These are phyloP conservation scores for Spinus pinus DNA, from an alignment of 2,797 vertebrate species.

Conservation along the genomic window DNA sequence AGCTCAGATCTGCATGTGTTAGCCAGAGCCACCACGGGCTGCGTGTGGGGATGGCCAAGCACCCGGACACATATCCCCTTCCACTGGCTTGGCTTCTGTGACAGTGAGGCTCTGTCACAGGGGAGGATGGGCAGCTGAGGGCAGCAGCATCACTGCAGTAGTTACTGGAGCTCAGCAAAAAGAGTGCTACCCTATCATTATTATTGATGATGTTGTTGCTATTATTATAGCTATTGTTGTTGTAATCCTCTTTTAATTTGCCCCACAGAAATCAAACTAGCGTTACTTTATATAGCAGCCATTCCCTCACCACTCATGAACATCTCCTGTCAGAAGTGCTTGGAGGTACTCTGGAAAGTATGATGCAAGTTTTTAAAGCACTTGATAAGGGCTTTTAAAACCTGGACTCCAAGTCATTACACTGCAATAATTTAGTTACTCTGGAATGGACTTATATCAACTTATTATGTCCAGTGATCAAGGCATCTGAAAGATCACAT, in stretches of 20 bases:
- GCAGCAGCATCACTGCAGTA: background rate
- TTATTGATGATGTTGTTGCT: background rate
- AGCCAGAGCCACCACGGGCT: background rate
- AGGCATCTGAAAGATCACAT: background rate
- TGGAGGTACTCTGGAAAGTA: background rate
- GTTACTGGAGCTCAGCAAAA: background rate
- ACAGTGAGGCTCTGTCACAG: background rate
- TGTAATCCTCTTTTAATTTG: background rate
- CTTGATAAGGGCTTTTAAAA: background rate
- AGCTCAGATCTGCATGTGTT: background rate
- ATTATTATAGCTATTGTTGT: background rate
- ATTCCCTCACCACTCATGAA: background rate
- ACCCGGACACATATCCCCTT: background rate
- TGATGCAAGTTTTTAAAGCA: background rate
- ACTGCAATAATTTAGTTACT: background rate
- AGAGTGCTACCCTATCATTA: background rate
- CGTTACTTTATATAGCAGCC: background rate
- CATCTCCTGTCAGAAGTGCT: background rate
- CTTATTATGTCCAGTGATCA: background rate
- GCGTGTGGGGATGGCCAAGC: accelerated
- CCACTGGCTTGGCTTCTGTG: background rate
- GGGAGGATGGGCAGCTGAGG: conserved; percentile 31
- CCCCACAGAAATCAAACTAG: background rate
- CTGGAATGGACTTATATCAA: background rate
- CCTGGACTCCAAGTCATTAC: background rate